Base-by-base conservation (phyloP, 2,797 vertebrate species). In the Enteromius anoplus region DNA sequence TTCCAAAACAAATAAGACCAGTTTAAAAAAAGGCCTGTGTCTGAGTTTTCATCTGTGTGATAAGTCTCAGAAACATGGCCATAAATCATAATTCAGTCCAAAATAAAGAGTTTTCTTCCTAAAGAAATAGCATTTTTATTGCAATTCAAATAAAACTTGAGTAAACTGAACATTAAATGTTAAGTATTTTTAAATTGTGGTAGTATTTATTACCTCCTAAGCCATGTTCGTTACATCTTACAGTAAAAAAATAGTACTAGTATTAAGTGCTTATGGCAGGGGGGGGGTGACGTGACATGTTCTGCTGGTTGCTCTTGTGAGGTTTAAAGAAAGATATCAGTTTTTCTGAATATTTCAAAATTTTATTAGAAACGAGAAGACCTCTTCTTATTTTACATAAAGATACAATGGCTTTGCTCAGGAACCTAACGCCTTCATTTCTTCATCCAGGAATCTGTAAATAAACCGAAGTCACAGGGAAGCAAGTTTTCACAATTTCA, bases 291-390 rank as follows among this genome's bases (percentile, higher is more conserved):
- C 26, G 26, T 26, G 26, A 26, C 3, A 26, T 8, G 7, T 15
- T 49, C 23, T 23, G 5, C 60, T 26, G 11, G 58, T 71, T 5
- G 7, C 15, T 19, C 49, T 19, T 71, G 45, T 11, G 45, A 71
- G 10, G 32, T 5, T 49, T 12, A 55, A 17, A 53, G 9, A 17
- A 10, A 11, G 42, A 45, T 11, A 42, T 11, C 40, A 3, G 42
- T 45, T 45, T 45, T 45, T 45, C 42, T 45, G 10, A 92, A 93
- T 95, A 95, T 94, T 96, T 97, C 95, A 96, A 97, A 97, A 96
- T 95, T 98, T 99, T 98, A 97, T 98, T 98, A 96, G 95, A 93
- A 92, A 96, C 94, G 91, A 91, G 88, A 91, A 92, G 95, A 94
- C 94, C 93, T 95, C 93, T 94, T 92, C 91, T 94, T 95, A 94